Conservation (phyloP, 2,888 invertebrate genomes). For the Eubasilissa splendida region DNA sequence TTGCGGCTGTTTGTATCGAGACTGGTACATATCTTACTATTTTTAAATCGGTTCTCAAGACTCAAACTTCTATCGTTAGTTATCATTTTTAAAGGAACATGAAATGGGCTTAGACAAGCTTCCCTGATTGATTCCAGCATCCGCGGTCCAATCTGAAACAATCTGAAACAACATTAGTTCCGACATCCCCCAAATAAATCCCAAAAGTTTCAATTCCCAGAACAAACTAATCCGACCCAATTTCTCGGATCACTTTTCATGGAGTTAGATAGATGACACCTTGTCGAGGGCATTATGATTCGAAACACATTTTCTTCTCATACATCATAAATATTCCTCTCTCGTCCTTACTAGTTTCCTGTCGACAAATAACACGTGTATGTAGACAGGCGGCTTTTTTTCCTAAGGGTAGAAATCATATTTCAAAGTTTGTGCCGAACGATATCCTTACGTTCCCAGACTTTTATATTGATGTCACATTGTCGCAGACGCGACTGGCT, state of each 20-base stretch:
- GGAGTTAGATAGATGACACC: constrained; percentile 54
- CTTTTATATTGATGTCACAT: too few species aligned
- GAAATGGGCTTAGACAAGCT: neutral
- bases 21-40: too few species aligned
- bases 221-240: constrained; percentile 55
- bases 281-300: constrained; percentile 53
- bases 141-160: constrained; percentile 14
- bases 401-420: constrained; percentile 41
- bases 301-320: constrained; percentile 54
- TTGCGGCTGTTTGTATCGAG: too few species aligned
- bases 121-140: constrained; percentile 25
- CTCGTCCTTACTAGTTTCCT: constrained; percentile 52
- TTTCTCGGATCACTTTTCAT: constrained; percentile 56
- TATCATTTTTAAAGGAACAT: too few species aligned
- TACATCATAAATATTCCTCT: constrained; percentile 49
- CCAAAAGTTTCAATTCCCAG: constrained; percentile 45
- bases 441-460: too few species aligned
- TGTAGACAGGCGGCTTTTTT: constrained; percentile 36
- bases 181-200: constrained; percentile 22
- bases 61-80: too few species aligned
- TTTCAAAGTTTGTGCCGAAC: constrained; percentile 44
- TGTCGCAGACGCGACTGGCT: too few species aligned
- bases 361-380: constrained; percentile 57
- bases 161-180: constrained; percentile 32
- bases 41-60: too few species aligned